Conservation (phyloP, 2,113 vertebrate species). For the Catharus fuscescens region DNA sequence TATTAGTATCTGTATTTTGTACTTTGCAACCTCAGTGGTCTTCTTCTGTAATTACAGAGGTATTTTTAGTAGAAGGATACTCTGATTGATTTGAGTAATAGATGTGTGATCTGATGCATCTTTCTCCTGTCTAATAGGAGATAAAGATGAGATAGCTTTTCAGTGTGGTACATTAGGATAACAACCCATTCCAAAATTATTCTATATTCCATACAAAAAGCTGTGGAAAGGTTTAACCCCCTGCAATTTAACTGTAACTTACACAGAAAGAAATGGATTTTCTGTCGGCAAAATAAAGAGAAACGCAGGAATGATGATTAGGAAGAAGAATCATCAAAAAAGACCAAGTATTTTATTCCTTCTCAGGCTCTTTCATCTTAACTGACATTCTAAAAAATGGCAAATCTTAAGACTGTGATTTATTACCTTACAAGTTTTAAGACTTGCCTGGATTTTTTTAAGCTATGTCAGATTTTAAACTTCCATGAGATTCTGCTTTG, state of each 20-base stretch:
- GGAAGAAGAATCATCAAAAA: conserved; percentile 31
- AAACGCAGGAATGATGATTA: neutral
- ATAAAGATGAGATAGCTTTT: neutral
- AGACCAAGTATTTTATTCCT: conserved; percentile 24
- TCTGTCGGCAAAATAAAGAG: neutral
- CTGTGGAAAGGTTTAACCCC: neutral
- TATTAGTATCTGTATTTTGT: neutral
- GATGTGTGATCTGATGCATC: neutral
- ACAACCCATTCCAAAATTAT: neutral
- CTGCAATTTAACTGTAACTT: neutral
- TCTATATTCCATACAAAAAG: neutral
- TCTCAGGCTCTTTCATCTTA: conserved; percentile 40
- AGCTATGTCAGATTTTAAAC: conserved; percentile 34
- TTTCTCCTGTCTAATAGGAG: neutral
- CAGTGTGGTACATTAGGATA: neutral
- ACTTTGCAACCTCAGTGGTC: neutral
- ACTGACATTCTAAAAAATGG: conserved; percentile 29
- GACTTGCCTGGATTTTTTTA: neutral
- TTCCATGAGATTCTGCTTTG: neutral
- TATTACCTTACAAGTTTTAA: conserved; percentile 43
- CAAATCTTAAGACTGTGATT: conserved; percentile 16
- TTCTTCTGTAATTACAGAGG: neutral
- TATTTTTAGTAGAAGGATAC: neutral
- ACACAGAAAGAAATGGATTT: neutral
- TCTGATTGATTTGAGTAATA: neutral